Base-by-base conservation (phyloP, 2,888 invertebrate species). In the Epinotia ramella region DNA sequence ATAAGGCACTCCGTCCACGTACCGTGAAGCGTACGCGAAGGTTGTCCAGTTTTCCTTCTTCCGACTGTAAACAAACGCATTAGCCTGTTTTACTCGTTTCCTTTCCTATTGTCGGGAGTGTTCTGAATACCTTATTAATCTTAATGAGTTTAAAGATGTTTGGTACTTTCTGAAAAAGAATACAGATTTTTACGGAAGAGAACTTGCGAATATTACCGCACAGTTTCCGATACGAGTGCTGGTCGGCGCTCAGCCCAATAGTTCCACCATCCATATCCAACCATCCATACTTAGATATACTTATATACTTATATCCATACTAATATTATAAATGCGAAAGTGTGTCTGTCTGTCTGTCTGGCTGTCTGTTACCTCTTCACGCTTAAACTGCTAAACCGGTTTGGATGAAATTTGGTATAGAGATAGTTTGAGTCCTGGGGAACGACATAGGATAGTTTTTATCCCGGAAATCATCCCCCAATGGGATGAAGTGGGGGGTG, bases 1-100 rank as follows among this genome's bases (percentile, higher is more conserved):
- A 3, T 62, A 68, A 28, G 16, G 62, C 73, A 73, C 57, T 9
- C 73, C 44, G 44, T 63, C 44, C 73, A 73, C 73, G 73, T 73
- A 63, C 13, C 44, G 40, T 18, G 7, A 3, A 40, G 49, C 53
- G 44, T 40, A 16, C 57, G 60, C 66, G 33, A 57, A 74, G 69
- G 74, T 59, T 63, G 62, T 33, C 56, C 65, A 7, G 53, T 74
- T 65, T 69, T 69, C 74, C 74, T 69, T 74, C 57, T 74, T 74
- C 64, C 64, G 65, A 67, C 24, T 18, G 60, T 53, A 67, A 66
- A 66, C 59, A 60, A 66, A 57, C 63, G 20, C 68, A 68, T 68
- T 46, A 46, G 57, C 13, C 69, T 12, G 33, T 20, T 59, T 69
- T 57, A 64, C 44, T 69, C 64, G 53, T 2, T 69, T 64, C 64